Conservation (phyloP, 1,140 invertebrate genomes). For the Teleopsis dalmanni region DNA sequence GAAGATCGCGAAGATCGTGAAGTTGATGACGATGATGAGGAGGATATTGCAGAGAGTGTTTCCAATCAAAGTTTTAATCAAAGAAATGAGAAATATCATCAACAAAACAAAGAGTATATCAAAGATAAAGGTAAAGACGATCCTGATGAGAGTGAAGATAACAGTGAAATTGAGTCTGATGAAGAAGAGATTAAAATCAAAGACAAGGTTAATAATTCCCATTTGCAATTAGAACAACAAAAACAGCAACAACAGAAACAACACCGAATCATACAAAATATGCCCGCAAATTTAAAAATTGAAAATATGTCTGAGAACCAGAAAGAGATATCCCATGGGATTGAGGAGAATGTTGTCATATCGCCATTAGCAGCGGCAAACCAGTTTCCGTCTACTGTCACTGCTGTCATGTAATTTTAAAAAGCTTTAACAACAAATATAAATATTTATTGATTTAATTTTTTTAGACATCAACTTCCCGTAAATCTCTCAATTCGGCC, state of each 20-base stretch:
- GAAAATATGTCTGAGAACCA: no score
- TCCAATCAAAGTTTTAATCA: neutral
- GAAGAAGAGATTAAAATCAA: neutral
- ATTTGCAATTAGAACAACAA: slow-evolving; percentile 7
- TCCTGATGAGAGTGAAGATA: slow-evolving; percentile 2
- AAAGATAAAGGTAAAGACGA: neutral
- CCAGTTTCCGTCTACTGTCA: slow-evolving; percentile 24
- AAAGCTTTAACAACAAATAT: neutral
- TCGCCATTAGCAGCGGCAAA: slow-evolving; percentile 23
- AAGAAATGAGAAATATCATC: neutral
- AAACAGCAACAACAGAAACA: slow-evolving; percentile 11
- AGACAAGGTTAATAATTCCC: no score
- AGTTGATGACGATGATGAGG: slow-evolving; percentile 1
- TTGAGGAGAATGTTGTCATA: neutral
- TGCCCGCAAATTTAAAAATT: no score
- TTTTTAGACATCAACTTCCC: slow-evolving; percentile 27
- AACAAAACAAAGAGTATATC: neutral
- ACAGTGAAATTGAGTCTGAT: neutral
- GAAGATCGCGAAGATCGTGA: slow-evolving; percentile 20
- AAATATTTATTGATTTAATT: neutral
- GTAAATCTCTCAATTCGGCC: slow-evolving; percentile 38
- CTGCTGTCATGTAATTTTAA: slow-evolving; percentile 23
- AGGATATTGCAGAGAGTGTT: neutral
- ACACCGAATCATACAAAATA: no score
- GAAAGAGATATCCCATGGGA: no score